Evolutionary conservation across 2,888 invertebrate species (phyloP).

Genomic region (Acleris sparsana): DNA sequence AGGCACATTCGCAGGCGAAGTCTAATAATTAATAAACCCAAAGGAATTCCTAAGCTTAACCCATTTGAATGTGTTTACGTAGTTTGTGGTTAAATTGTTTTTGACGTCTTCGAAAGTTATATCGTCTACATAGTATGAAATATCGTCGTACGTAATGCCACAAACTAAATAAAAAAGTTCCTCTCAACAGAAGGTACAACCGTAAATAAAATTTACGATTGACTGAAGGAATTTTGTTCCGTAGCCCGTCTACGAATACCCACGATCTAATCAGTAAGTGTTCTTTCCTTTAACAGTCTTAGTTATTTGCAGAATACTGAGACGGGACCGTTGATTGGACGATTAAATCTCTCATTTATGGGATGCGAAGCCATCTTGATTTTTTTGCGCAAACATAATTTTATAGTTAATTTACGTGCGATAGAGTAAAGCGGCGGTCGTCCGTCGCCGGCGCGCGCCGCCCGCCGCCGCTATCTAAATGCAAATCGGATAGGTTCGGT

Average conservation of each 20-base stretch:
- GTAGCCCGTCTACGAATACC: conserved; percentile 29
- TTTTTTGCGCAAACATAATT: conserved; percentile 66
- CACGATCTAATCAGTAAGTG: conserved; percentile 36
- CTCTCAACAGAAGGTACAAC: conserved; percentile 10
- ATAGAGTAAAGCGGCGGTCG: conserved; percentile 65
- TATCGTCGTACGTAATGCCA: conserved; percentile 12
- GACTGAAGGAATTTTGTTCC: conserved; percentile 30
- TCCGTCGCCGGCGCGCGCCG: conserved; percentile 51
- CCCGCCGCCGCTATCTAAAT: conserved; percentile 74
- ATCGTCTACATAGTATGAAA: background rate
- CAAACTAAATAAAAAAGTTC: conserved; percentile 13
- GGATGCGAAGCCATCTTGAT: conserved; percentile 51
- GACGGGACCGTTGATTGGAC: conserved; percentile 53
- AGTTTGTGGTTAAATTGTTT: too few species aligned
- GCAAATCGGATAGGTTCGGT: conserved; percentile 82
- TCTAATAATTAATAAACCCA: too few species aligned
- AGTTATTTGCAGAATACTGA: conserved; percentile 51
- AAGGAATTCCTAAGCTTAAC: too few species aligned
- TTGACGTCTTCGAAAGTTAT: background rate
- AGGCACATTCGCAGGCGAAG: too few species aligned
- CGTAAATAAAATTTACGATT: conserved; percentile 28
- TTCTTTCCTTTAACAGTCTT: conserved; percentile 35
- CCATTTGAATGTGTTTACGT: too few species aligned
- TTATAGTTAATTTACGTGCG: conserved; percentile 73
- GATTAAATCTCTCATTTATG: conserved; percentile 66